Base-by-base conservation (phyloP, 2,797 vertebrate genomes). In the Girardinus metallicus region DNA sequence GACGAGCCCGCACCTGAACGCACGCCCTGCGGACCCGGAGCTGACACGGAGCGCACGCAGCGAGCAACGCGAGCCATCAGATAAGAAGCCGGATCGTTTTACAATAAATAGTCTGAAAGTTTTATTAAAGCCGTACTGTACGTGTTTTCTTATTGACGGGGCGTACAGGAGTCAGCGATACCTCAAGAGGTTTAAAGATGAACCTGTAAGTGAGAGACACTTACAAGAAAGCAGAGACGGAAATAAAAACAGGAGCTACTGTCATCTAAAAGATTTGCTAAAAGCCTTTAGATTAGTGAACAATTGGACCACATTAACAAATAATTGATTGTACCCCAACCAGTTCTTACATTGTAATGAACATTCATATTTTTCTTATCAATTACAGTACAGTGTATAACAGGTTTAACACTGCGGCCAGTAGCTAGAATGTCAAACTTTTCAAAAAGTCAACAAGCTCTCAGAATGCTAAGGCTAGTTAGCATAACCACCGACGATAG, bases 1-100 rank as follows among this genome's bases (percentile, higher is more conserved):
- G 80, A 85, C 89, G 88, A 66, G 89, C 78, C 85, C 66, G 46
- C 80, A 87, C 92, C 74, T 84, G 86, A 88, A 80, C 62, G 74
- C 76, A 47, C n/a, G 78, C 71, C 76, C 53, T 4, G 53, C 31
- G 41, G 49, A 70, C 47, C 77, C 39, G 13, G 68, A 74, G 86
- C 68, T 85, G 75, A 85, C 73, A 75, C 18, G 16, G 88, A 41
- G 21, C 4, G 36, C 26, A 68, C 36, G 21, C 36, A 4, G 76
- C 34, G 82, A 73, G 36, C 66, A 87, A 79, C 78, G 75, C 3
- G 18, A 8, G 47, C 5, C 49, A 36, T 79, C 70, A 53, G 12
- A 81, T 62, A 23, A 71, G 62, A 53, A 31, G 80, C 10, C 75
- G 53, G 31, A 71, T 23, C 4, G 13, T 55, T 55, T 31, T 16